Conservation (phyloP, 2,888 invertebrate species). For the Pyrrhia umbra region DNA sequence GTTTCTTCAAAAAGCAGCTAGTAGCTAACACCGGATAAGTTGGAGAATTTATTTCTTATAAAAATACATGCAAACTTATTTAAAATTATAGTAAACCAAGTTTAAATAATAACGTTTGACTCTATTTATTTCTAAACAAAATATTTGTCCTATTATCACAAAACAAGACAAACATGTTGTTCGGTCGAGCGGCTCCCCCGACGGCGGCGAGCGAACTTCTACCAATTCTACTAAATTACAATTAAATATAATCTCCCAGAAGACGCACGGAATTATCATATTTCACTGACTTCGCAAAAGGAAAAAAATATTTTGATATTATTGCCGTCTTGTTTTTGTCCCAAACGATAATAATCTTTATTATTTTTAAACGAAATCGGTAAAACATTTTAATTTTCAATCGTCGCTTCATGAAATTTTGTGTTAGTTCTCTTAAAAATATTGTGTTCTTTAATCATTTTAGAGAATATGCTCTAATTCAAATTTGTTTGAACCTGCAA, state of each 20-base stretch:
- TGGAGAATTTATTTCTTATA: neutral
- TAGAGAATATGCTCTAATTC: too few relatives aligned
- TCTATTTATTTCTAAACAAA: slow-evolving; percentile 47
- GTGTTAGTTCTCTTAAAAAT: too few relatives aligned
- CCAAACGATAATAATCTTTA: neutral
- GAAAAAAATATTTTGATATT: slow-evolving; percentile 4
- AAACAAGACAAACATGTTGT: slow-evolving; percentile 46
- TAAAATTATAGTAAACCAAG: neutral
- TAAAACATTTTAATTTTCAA: neutral
- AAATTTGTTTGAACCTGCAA: neutral
- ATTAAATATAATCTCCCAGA: slow-evolving; percentile 47
- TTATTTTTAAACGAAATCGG: too few relatives aligned
- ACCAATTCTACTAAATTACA: slow-evolving; percentile 53
- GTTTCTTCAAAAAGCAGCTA: too few relatives aligned
- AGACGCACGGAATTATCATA: slow-evolving; percentile 32
- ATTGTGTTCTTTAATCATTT: too few relatives aligned
- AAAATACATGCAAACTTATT: neutral
- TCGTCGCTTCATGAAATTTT: too few relatives aligned
- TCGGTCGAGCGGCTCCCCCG: slow-evolving; percentile 8
- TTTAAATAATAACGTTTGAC: slow-evolving; percentile 24
- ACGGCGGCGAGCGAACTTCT: slow-evolving; percentile 35
- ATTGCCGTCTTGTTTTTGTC: slow-evolving; percentile 4
- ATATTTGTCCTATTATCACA: slow-evolving; percentile 60
- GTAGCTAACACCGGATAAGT: too few relatives aligned
- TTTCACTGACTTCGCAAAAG: neutral